A percentile compares a stretch with the other conserved stretches of the same genome.
Conservation (phyloP, 2,113 vertebrate species). For the Neotoma lepida region DNA sequence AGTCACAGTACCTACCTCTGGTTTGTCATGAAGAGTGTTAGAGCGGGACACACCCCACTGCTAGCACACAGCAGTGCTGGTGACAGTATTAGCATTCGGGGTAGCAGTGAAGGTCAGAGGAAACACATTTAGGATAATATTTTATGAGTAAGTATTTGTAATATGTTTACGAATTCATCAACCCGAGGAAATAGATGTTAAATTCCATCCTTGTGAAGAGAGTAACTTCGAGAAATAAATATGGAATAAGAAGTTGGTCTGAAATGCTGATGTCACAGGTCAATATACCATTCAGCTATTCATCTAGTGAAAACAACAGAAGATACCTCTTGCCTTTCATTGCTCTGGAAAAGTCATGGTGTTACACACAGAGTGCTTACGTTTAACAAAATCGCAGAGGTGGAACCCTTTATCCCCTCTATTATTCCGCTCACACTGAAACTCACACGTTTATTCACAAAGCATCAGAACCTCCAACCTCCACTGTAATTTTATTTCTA, state of each 20-base stretch:
- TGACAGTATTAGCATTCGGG: background rate
- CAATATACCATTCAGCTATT: background rate
- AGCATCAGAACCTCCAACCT: background rate
- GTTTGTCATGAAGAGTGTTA: background rate
- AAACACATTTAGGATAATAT: background rate
- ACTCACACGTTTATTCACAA: background rate
- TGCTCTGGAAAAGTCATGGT: slow-evolving; percentile 5
- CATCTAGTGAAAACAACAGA: background rate
- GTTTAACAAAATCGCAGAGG: background rate
- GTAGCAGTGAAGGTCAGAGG: background rate
- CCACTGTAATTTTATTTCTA: background rate
- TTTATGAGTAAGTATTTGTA: slow-evolving; percentile 23
- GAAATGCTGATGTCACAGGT: slow-evolving; percentile 10
- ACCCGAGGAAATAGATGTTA: slow-evolving; percentile 1
- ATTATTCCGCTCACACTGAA: background rate
- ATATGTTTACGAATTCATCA: background rate
- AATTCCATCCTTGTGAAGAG: background rate
- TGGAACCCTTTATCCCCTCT: background rate
- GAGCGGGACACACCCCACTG: background rate
- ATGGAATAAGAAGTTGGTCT: slow-evolving; percentile 1
- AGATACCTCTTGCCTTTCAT: background rate
- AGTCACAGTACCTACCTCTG: slow-evolving; percentile 35
- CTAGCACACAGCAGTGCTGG: background rate
- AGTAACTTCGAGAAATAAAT: slow-evolving; percentile 33
- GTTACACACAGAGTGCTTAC: background rate